Evolutionary conservation across 2,113 vertebrate species (phyloP).

Genomic region (Sakesphorus luctuosus): DNA sequence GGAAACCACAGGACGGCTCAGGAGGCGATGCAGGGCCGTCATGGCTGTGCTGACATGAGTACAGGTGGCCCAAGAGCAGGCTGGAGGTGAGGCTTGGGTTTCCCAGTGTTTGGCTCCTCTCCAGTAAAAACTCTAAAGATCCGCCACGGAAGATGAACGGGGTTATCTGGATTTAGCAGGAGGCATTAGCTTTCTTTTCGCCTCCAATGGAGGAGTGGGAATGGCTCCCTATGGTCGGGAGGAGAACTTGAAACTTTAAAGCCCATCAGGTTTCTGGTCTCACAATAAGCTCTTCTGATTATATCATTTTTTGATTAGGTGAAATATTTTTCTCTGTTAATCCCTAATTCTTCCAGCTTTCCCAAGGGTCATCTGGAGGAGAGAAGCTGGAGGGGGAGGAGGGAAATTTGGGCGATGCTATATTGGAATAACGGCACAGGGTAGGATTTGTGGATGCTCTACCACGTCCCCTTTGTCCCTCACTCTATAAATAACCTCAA

Average conservation of each 20-base stretch:
- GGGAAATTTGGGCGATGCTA: rapidly evolving
- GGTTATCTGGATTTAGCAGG: constrained; percentile 45
- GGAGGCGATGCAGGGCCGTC: rapidly evolving
- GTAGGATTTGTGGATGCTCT: neutral
- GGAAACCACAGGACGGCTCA: constrained; percentile 28
- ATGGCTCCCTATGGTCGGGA: neutral
- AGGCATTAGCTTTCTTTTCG: neutral
- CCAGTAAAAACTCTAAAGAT: constrained; percentile 33
- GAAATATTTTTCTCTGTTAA: constrained; percentile 32
- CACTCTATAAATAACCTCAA: neutral
- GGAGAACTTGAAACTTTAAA: constrained; percentile 24
- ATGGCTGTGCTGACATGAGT: neutral
- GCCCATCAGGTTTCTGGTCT: constrained; percentile 15
- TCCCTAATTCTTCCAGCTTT: neutral
- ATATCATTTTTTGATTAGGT: neutral
- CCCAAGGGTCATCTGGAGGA: neutral
- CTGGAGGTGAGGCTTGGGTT: constrained; percentile 22
- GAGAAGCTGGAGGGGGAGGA: neutral
- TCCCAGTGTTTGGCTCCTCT: neutral
- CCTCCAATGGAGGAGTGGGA: neutral
- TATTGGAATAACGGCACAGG: neutral
- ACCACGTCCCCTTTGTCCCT: neutral
- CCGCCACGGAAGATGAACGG: neutral
- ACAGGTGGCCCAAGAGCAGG: constrained; percentile 1
- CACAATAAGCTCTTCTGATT: neutral